Conservation (phyloP, 2,797 vertebrate genomes). For the Trematomus bernacchii region DNA sequence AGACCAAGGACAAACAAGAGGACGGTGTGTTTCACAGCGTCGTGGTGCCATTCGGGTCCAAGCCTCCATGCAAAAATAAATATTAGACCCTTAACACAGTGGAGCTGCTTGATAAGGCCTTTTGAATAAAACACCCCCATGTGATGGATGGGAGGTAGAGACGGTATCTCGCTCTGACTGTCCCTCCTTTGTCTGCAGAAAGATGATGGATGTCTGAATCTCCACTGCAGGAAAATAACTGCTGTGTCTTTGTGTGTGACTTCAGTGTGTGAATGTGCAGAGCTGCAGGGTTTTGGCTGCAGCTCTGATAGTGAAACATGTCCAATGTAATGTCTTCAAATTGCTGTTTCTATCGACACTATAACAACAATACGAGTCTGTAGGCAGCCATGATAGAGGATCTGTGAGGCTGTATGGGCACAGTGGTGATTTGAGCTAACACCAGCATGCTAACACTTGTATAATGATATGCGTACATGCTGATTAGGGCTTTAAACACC, state of each 20-base stretch:
- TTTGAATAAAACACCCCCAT: constrained; percentile 11
- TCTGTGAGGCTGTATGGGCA: no score
- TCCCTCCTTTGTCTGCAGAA: constrained; percentile 60
- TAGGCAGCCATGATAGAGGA: not conserved
- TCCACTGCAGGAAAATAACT: constrained; percentile 35
- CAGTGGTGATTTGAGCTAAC: not conserved
- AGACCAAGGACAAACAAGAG: constrained; percentile 58
- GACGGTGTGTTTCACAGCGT: constrained; percentile 45
- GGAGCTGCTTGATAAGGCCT: constrained; percentile 40
- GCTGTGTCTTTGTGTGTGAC: constrained; percentile 29
- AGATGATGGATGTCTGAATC: constrained; percentile 64
- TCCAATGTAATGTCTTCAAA: not conserved
- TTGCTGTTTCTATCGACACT: not conserved
- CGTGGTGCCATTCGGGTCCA: constrained; percentile 34
- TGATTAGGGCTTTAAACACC: no score
- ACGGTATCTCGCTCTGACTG: constrained; percentile 48
- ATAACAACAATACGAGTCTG: not conserved
- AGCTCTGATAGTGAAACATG: not conserved
- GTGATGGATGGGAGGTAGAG: constrained; percentile 54
- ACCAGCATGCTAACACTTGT: not conserved
- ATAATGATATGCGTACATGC: no score
- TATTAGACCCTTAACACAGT: constrained; percentile 37
- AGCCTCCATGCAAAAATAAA: constrained; percentile 38
- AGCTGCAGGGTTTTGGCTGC: constrained; percentile 6
- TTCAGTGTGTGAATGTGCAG: constrained; percentile 5